These are phyloP conservation scores for Pherbina coryleti DNA, from an alignment of 2,888 invertebrate species.

Conservation along the genomic window DNA sequence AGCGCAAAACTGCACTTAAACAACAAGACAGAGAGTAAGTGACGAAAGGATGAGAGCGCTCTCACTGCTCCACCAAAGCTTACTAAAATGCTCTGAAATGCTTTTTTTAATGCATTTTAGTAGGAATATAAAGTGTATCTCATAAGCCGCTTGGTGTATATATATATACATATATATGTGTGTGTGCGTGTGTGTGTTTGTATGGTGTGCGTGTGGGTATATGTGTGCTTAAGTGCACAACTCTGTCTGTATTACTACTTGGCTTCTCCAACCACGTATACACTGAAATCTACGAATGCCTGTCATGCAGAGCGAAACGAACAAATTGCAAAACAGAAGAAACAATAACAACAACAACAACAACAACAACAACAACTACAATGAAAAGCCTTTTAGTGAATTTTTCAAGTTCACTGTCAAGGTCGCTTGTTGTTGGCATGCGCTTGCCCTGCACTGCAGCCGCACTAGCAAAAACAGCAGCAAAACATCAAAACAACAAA, in stretches of 20 bases:
- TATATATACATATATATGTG: too few species aligned
- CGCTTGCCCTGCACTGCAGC: slow-evolving; percentile 69
- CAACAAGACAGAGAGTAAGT: neutral
- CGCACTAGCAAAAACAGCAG: slow-evolving; percentile 16
- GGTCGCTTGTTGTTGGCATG: slow-evolving; percentile 78
- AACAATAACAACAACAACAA: too few species aligned
- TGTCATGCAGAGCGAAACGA: slow-evolving; percentile 6
- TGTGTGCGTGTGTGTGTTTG: neutral
- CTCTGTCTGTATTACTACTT: neutral
- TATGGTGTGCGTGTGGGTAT: neutral
- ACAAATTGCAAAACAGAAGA: slow-evolving; percentile 21
- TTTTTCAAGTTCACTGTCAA: slow-evolving; percentile 86
- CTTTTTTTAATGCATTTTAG: neutral
- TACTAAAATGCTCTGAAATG: neutral
- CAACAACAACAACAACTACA: neutral
- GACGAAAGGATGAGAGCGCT: neutral
- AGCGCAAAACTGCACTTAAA: neutral
- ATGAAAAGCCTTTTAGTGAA: slow-evolving; percentile 63
- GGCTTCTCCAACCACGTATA: slow-evolving; percentile 38
- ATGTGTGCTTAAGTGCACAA: neutral
- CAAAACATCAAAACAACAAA: neutral
- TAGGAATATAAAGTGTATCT: neutral
- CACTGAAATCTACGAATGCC: slow-evolving; percentile 24
- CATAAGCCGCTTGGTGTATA: too few species aligned
- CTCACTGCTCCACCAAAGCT: neutral